Evolutionary conservation across 2,888 invertebrate genomes (phyloP).

Genomic region (Resseliella maxima): DNA sequence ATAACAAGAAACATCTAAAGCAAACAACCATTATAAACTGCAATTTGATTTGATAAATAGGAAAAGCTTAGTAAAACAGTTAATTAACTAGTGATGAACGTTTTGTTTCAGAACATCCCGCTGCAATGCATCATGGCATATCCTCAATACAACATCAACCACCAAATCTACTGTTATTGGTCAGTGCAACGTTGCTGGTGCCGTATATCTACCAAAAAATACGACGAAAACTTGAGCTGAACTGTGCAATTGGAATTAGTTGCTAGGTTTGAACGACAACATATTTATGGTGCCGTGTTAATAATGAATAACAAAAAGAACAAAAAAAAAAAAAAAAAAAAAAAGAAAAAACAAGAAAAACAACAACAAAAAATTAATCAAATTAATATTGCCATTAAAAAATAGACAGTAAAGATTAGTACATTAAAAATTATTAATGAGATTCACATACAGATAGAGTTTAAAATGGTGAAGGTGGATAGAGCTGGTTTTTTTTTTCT

Average conservation of each 20-base stretch:
- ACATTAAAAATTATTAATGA: background rate
- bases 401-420: background rate
- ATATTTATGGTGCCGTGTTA: background rate
- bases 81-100: conserved; percentile 57
- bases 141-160: conserved; percentile 60
- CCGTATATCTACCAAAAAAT: conserved; percentile 61
- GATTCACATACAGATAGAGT: background rate
- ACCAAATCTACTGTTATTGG: conserved; percentile 37
- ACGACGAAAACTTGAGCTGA: conserved; percentile 60
- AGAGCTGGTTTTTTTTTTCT: background rate
- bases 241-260: background rate
- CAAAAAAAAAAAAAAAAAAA: background rate
- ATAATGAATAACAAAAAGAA: background rate
- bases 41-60: background rate
- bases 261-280: conserved; percentile 10
- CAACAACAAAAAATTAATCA: conserved; percentile 32
- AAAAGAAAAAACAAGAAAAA: background rate
- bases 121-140: conserved; percentile 83
- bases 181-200: conserved; percentile 7
- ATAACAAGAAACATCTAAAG: too few relatives aligned
- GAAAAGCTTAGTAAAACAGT: conserved; percentile 21
- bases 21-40: conserved; percentile 22
- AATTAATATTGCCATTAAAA: conserved; percentile 39
- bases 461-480: background rate
- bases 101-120: conserved; percentile 77